Conservation (phyloP, 2,113 vertebrate genomes). For the Brachirus orientalis region DNA sequence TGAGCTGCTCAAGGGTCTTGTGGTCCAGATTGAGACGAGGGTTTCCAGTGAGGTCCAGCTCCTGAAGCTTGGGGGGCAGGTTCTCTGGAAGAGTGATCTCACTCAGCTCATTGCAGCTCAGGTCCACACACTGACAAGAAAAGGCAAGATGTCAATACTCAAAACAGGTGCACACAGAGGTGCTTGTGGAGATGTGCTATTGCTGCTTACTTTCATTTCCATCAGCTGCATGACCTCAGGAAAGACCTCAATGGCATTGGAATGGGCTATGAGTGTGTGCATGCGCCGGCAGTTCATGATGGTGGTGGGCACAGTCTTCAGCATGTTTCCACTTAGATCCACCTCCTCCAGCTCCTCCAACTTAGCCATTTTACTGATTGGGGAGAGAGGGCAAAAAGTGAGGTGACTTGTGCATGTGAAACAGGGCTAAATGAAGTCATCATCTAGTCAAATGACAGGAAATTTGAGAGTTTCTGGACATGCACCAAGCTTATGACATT, state of each 20-base stretch:
- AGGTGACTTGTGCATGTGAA: no score
- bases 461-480: no score
- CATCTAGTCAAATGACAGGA: no score
- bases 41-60: conserved; percentile 97
- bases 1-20: conserved; percentile 95
- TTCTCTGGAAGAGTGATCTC: conserved; percentile 94
- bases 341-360: conserved; percentile 97
- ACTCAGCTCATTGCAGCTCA: conserved; percentile 96
- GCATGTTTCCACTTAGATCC: conserved; percentile 95
- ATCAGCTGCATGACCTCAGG: conserved; percentile 98
- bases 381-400: neutral
- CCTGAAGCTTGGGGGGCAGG: conserved; percentile 94
- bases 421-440: no score
- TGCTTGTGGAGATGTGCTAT: neutral
- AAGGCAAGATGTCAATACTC: conserved; percentile 18
- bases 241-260: conserved; percentile 96
- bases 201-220: conserved; percentile 90
- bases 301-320: conserved; percentile 97
- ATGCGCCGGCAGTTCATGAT: conserved; percentile 93
- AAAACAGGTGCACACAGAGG: neutral
- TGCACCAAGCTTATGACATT: no score
- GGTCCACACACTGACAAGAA: conserved; percentile 90
- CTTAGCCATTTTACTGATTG: conserved; percentile 98
- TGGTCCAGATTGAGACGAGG: conserved; percentile 92
- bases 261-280: conserved; percentile 96